Conservation (phyloP, 2,113 vertebrate species). For the Octodon degus region DNA sequence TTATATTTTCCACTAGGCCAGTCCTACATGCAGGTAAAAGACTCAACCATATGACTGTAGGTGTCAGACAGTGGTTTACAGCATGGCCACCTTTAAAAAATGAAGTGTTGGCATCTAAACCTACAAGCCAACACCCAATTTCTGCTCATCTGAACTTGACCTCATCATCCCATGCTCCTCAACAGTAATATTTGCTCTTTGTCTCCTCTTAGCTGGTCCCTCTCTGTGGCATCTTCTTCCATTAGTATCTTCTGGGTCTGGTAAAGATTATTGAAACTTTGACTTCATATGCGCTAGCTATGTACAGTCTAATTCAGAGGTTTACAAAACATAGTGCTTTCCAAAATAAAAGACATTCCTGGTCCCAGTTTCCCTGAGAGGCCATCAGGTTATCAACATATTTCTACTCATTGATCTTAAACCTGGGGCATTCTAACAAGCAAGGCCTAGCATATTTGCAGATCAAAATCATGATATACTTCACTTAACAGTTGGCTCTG, state of each 20-base stretch:
- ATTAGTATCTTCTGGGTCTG: background rate
- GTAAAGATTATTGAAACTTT: background rate
- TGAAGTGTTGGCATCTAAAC: constrained; percentile 22
- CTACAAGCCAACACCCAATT: background rate
- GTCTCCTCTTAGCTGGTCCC: background rate
- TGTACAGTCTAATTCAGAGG: constrained; percentile 21
- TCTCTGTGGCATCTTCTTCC: background rate
- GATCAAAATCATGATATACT: constrained; percentile 1
- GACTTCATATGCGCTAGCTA: background rate
- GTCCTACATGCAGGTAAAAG: constrained; percentile 45
- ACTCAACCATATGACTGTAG: background rate
- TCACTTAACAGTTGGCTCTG: constrained; percentile 32
- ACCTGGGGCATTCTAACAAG: background rate
- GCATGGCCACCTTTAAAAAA: background rate
- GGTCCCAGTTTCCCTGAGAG: constrained; percentile 3
- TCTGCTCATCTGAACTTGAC: background rate
- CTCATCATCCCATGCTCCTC: background rate
- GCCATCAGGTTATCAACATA: constrained; percentile 6
- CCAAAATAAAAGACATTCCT: constrained; percentile 57
- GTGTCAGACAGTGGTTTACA: constrained; percentile 24
- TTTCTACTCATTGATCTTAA: constrained; percentile 48
- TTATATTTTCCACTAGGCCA: constrained; percentile 66
- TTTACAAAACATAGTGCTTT: constrained; percentile 34
- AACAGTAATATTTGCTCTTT: background rate
- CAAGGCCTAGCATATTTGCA: constrained; percentile 9